Percentiles rank a stretch among this genome's conserved stretches.
These are phyloP conservation scores for Mamestra configurata DNA, from an alignment of 1,140 invertebrate genomes.

Conservation along the genomic window DNA sequence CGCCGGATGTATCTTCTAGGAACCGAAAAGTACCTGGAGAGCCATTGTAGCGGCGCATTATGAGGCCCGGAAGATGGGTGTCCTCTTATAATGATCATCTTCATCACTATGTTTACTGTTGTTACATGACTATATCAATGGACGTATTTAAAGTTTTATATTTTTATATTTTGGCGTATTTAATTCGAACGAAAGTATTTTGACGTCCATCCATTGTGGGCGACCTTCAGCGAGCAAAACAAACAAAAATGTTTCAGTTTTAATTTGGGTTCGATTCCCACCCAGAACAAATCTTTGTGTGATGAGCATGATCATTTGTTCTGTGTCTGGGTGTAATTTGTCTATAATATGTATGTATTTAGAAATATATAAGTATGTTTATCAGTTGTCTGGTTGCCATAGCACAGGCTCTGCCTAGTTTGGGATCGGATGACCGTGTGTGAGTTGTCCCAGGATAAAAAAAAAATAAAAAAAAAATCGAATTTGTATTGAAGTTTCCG, in stretches of 20 bases:
- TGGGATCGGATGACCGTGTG: too few species aligned
- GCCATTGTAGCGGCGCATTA: constrained; percentile 19
- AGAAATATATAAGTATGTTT: too few species aligned
- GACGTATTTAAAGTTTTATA: not conserved
- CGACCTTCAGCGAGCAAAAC: constrained; percentile 11
- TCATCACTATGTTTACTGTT: not conserved
- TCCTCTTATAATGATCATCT: not conserved
- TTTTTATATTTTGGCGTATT: constrained; percentile 4
- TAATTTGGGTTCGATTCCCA: too few species aligned
- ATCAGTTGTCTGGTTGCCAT: too few species aligned
- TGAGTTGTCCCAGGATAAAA: too few species aligned
- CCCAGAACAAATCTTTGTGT: too few species aligned
- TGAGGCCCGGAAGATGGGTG: constrained; percentile 16
- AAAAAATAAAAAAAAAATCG: too few species aligned
- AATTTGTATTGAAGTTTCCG: too few species aligned
- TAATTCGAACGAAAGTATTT: not conserved
- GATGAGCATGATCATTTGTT: too few species aligned
- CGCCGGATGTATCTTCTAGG: constrained; percentile 43
- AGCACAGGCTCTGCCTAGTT: too few species aligned
- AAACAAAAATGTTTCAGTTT: not conserved
- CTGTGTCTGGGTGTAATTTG: too few species aligned
- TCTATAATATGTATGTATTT: too few species aligned
- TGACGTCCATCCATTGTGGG: constrained; percentile 5
- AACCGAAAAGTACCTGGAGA: constrained; percentile 31
- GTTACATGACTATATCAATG: not conserved